Evolutionary conservation across 2,888 invertebrate genomes (phyloP), one percentile per base, ranked within the genome.

Genomic region (Trichogramma dendrolimi): DNA sequence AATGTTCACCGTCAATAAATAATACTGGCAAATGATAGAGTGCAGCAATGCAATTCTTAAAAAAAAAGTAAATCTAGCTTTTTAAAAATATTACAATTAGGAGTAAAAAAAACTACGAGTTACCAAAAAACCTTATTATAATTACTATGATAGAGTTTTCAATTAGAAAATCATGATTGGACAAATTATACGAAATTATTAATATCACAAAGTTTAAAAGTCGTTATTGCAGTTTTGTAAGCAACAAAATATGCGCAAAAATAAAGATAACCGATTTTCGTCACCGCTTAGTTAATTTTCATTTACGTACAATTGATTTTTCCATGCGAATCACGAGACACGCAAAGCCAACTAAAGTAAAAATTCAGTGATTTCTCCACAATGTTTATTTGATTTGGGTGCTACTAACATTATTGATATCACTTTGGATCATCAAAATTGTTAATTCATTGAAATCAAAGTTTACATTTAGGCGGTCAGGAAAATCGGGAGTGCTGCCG

Each of bases 41-140:
- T 27, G 27, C 27, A 27, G 27, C 27, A 27, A 27, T 27, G 27
- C 27, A 27, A 27, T 27, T 27, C 27, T 27, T 27, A 27, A 27
- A 27, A 27, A 27, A 27, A 27, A 27, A 27, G 27, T 27, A 27
- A 2, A 8, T 55, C 53, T 55, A 55, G 50, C 49, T 55, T 60
- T 59, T 54, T 54, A 44, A 55, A 58, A 48, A 55, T 41, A 60
- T 50, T 60, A 40, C 55, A 51, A 43, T 52, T 58, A 65, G 57
- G 59, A 43, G 60, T 48, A 50, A 58, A 62, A 65, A 70, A 72
- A 64, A 27, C 27, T 27, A 27, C 27, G 27, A 71, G 71, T 70
- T 69, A 66, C 67, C 71, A 69, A 71, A 65, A 64, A 71, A 73
- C 69, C 70, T 80, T 80, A 80, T 75, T 80, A 80, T 80, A 79